Conservation (phyloP, 2,113 vertebrate species). For the Arvicanthis niloticus region DNA sequence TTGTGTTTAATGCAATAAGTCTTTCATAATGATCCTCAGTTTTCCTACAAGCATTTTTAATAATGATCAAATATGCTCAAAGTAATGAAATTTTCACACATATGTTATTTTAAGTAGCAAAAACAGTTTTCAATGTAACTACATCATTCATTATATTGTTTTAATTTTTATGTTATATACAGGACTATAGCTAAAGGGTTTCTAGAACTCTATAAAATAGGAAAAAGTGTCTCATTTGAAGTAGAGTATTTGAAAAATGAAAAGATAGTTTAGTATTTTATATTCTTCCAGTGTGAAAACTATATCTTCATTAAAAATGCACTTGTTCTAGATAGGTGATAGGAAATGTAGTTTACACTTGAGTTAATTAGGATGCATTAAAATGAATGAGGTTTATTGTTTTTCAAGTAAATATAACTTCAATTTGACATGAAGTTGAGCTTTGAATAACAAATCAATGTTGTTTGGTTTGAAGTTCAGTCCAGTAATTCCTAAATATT, state of each 20-base stretch:
- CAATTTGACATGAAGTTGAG: not conserved
- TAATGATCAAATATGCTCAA: slow-evolving; percentile 23
- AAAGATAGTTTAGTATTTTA: not conserved
- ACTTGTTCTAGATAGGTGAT: not conserved
- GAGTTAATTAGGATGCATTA: not conserved
- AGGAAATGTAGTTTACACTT: not conserved
- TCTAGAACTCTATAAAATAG: not conserved
- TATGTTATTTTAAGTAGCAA: not conserved
- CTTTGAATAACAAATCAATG: slow-evolving; percentile 5
- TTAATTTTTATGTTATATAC: slow-evolving; percentile 3
- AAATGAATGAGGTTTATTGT: slow-evolving; percentile 34
- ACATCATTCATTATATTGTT: slow-evolving; percentile 26
- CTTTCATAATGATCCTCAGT: slow-evolving; percentile 3
- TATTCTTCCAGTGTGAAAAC: not conserved
- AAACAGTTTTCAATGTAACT: slow-evolving; percentile 29
- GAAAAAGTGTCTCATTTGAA: not conserved
- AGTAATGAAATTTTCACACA: slow-evolving; percentile 32
- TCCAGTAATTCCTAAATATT: not conserved
- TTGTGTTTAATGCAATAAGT: not conserved
- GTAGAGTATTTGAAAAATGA: slow-evolving; percentile 7
- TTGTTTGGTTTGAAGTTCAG: not conserved
- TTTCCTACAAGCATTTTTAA: slow-evolving; percentile 1
- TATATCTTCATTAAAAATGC: slow-evolving; percentile 16
- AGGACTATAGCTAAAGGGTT: not conserved
- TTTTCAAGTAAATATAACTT: slow-evolving; percentile 45